These are phyloP conservation scores for Phrynocephalus vlangalii DNA, from an alignment of 2,797 vertebrate species.

Conservation along the genomic window DNA sequence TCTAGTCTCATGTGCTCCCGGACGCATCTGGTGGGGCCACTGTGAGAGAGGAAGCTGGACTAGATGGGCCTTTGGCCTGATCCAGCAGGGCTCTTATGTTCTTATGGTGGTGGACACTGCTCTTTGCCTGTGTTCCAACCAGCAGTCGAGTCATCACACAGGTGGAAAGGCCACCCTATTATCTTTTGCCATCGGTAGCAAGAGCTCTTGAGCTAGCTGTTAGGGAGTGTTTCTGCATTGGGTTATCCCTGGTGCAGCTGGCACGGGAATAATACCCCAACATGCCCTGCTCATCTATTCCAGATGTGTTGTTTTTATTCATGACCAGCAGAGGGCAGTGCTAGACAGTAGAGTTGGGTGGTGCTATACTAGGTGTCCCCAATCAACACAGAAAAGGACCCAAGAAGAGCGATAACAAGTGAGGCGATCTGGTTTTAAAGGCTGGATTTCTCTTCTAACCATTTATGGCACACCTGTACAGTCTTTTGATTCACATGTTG, in stretches of 20 bases:
- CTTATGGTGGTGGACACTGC: too few relatives aligned
- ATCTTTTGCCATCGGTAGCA: neutral
- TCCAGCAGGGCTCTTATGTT: too few relatives aligned
- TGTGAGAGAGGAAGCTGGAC: too few relatives aligned
- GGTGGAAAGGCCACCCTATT: neutral
- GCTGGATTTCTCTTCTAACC: neutral
- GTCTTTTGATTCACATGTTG: neutral
- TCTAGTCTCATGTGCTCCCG: too few relatives aligned
- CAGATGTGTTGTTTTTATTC: neutral
- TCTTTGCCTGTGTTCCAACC: neutral
- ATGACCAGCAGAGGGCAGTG: constrained; percentile 15
- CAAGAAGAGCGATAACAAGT: neutral
- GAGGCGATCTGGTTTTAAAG: neutral
- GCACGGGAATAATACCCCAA: too few relatives aligned
- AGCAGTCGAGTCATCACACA: neutral
- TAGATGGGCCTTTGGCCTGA: too few relatives aligned
- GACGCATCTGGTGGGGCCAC: too few relatives aligned
- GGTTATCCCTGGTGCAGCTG: neutral
- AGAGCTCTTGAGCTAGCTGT: neutral
- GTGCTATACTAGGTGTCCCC: neutral
- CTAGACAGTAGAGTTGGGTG: neutral
- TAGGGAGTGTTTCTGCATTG: neutral
- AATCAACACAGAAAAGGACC: neutral
- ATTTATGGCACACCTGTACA: neutral
- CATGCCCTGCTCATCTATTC: too few relatives aligned